Percentiles rank a stretch among this genome's conserved stretches.
phyloP scores from a whole-genome alignment of 2,113 vertebrate species.

The Todiramphus chloris region DNA sequence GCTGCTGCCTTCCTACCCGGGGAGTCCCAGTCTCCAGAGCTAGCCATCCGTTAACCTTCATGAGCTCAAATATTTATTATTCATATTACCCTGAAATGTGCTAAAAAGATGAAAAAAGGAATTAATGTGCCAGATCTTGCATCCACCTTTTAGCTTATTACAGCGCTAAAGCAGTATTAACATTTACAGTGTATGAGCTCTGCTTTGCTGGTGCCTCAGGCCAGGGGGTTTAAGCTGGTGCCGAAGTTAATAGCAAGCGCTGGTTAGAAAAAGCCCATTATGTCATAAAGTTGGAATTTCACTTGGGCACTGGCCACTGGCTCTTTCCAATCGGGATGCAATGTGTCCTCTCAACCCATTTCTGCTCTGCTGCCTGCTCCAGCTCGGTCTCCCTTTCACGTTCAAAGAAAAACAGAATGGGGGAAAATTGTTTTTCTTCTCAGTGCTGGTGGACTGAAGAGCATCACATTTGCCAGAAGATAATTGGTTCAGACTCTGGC shows the following conservation, averaged over 20 bases:
- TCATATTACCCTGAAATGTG: conserved; percentile 62
- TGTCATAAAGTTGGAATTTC: conserved; percentile 63
- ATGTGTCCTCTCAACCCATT: background rate
- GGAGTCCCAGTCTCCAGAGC: conserved; percentile 7
- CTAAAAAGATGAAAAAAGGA: conserved; percentile 67
- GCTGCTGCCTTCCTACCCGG: background rate
- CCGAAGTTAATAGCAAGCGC: conserved; percentile 52
- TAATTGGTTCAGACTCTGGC: background rate
- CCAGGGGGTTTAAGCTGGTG: conserved; percentile 55
- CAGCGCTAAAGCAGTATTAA: conserved; percentile 67
- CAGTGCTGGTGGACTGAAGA: background rate
- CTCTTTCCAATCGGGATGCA: conserved; percentile 25
- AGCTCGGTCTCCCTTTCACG: background rate
- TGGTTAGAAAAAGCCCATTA: conserved; percentile 64
- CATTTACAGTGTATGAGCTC: conserved; percentile 66
- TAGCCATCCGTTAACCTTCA: conserved; percentile 48
- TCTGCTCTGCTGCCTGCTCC: background rate
- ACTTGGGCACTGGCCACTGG: conserved; percentile 50
- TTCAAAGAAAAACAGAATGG: background rate
- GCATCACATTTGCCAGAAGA: background rate
- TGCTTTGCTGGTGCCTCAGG: conserved; percentile 50
- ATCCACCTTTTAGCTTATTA: conserved; percentile 70
- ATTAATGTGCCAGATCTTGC: conserved; percentile 66
- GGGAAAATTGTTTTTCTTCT: background rate
- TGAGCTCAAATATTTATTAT: conserved; percentile 70